These are phyloP conservation scores for Bilobella aurantiaca DNA, from an alignment of 1,140 invertebrate genomes.

Conservation along the genomic window DNA sequence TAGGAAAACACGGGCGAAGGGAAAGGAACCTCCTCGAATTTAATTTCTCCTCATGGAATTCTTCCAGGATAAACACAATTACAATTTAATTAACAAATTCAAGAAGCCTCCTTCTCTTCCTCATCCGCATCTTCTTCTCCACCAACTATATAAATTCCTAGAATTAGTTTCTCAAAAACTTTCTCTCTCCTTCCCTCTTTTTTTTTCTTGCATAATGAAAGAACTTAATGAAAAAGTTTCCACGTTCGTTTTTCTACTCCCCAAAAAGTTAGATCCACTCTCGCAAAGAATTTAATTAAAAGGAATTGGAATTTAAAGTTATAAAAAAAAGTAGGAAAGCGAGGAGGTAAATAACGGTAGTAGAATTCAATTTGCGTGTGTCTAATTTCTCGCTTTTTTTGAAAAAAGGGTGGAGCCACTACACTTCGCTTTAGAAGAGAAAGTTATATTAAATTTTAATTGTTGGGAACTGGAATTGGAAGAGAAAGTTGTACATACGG, in stretches of 20 bases:
- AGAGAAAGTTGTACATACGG: no score
- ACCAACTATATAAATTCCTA: background rate
- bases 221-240: slow-evolving; percentile 2
- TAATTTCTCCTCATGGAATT: background rate
- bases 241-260: background rate
- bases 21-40: no score
- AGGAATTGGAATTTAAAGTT: background rate
- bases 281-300: background rate
- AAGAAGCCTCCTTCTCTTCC: background rate
- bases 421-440: no score
- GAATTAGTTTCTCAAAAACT: background rate
- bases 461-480: no score
- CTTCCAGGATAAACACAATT: background rate
- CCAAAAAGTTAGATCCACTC: background rate
- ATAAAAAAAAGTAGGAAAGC: no score
- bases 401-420: no score
- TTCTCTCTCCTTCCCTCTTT: background rate
- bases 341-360: no score
- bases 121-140: background rate
- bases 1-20: background rate
- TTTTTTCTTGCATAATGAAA: background rate
- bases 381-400: no score
- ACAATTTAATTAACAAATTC: background rate
- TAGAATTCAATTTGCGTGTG: no score
- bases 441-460: no score